Evolutionary conservation across 2,888 invertebrate genomes (phyloP), one percentile per base, ranked within the genome.

Genomic region (Prosopocoilus inquinatus): DNA sequence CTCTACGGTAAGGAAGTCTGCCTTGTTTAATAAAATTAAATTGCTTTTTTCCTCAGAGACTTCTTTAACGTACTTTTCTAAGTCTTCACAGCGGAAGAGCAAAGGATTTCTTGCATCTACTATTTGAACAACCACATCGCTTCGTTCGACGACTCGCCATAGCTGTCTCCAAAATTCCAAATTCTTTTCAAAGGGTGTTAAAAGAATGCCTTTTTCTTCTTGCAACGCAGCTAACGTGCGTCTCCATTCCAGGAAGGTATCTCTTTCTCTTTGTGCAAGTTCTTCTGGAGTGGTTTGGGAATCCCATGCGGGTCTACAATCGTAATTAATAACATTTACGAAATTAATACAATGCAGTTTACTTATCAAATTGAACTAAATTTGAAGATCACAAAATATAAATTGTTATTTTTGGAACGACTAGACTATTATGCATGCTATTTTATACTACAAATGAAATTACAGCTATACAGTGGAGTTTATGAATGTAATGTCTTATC

Each of bases 121-220:
- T 60, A 99, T 93, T 76, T 99, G 92, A 9, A 95, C 85, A 11
- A 97, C 82, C 0, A 97, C 85, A 78, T 97, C 94, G 72, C 96
- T 94, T 65, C 92, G 86, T 75, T 99, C 99, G n/a, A 99, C 85
- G 0, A 99, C 98, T 65, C 98, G 84, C 99, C 99, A 99, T 33
- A 99, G 75, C 74, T 99, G 99, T 46, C 96, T 84, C 99, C 99
- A 99, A 67, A 99, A 92, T 74, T 99, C 96, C 13, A 98, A 76
- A 78, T 99, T 99, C 70, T 94, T 91, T 72, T 99, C 99, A 77
- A 95, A 99, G 0, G 99, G 99, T 0, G 99, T 99, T 61, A 99
- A 78, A 0, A 91, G 81, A 2, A 97, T 80, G 0, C 87, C 88
- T 43, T 95, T 86, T 11, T 85, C 81, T 64, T 92, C 90, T 75